phyloP scores from a whole-genome alignment of 2,888 invertebrate species.

The Macaria notata region DNA sequence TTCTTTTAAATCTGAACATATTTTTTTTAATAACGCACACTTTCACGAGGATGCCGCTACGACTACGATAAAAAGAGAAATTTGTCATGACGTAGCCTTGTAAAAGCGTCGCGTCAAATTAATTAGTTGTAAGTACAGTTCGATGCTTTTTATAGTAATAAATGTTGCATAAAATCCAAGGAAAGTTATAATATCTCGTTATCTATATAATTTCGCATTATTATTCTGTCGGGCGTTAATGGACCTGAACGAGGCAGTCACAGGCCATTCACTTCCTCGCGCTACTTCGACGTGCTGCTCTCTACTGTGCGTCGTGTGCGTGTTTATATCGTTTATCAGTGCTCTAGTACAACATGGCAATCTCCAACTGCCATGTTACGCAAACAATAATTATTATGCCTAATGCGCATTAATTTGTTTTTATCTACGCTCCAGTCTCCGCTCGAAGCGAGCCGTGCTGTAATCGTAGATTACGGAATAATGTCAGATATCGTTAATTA shows the following conservation, averaged over 20 bases:
- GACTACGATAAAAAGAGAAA: constrained; percentile 41
- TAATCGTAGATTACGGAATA: constrained; percentile 16
- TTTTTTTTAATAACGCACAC: constrained; percentile 36
- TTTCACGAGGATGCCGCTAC: constrained; percentile 41
- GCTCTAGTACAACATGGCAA: constrained; percentile 41
- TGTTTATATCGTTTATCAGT: no score
- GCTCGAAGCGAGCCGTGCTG: constrained; percentile 9
- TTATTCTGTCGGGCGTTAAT: constrained; percentile 15
- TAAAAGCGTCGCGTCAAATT: constrained; percentile 31
- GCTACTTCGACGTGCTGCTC: constrained; percentile 5
- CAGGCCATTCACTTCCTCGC: constrained; percentile 13
- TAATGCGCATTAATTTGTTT: constrained; percentile 41
- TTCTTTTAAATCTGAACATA: constrained; percentile 30
- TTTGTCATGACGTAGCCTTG: constrained; percentile 38
- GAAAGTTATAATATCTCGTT: constrained; percentile 10
- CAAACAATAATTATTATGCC: constrained; percentile 33
- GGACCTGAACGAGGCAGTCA: constrained; percentile 10
- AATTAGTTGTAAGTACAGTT: constrained; percentile 13
- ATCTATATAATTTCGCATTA: constrained; percentile 15
- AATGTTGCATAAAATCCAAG: constrained; percentile 15
- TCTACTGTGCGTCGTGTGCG: no score
- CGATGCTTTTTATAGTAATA: constrained; percentile 21
- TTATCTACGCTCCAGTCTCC: constrained; percentile 17
- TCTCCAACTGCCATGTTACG: constrained; percentile 42
- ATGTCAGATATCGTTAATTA: constrained; percentile 18